These are phyloP conservation scores for Jaculus jaculus DNA, from an alignment of 2,113 vertebrate species.

Conservation along the genomic window DNA sequence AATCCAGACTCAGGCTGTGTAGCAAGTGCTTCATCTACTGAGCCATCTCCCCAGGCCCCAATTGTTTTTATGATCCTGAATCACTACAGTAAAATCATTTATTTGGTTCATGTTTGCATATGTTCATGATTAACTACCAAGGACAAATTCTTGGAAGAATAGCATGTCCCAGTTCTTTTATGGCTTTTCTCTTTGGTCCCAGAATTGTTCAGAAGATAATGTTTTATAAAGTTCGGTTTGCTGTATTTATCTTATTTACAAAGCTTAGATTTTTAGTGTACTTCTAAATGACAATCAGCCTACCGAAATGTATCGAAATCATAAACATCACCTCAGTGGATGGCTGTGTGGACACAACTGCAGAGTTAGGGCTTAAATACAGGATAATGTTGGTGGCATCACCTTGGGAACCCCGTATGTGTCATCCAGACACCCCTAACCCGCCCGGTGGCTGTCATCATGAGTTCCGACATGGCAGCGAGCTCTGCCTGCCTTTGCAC, in stretches of 20 bases:
- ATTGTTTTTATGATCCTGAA: not conserved
- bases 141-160: not conserved
- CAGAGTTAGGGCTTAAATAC: accelerated
- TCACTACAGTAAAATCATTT: not conserved
- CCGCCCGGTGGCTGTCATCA: accelerated
- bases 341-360: not conserved
- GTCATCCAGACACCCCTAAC: accelerated
- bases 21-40: no score
- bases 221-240: not conserved
- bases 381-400: accelerated
- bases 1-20: no score
- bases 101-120: not conserved
- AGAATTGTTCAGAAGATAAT: not conserved
- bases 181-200: not conserved
- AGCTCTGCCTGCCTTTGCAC: not conserved
- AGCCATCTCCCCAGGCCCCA: no score
- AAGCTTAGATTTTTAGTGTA: not conserved
- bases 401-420: accelerated
- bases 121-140: not conserved
- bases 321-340: not conserved
- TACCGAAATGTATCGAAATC: not conserved
- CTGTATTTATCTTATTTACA: not conserved
- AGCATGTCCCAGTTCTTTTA: not conserved
- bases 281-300: not conserved
- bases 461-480: accelerated